Evolutionary conservation across 2,888 invertebrate genomes (phyloP), one percentile per base, ranked within the genome.

Genomic region (Lomographa bimaculata): DNA sequence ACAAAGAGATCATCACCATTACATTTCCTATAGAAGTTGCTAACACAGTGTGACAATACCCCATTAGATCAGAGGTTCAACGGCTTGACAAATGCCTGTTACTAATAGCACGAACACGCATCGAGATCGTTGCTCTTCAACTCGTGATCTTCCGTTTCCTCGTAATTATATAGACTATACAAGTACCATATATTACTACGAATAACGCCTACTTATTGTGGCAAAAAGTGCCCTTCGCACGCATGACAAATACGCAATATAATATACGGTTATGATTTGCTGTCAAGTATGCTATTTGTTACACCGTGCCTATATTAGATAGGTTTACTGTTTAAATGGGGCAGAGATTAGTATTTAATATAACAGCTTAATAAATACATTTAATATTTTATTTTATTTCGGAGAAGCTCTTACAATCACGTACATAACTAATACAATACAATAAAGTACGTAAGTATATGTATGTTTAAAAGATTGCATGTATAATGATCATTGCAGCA

Each of bases 141-240:
- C 52, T 47, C 46, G 45, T 60, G 56, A 64, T 46, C 41, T 78
- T 76, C 76, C 76, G 71, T 64, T 77, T 75, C 76, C 78, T 72
- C 28, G 48, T 49, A 27, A n/a, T n/a, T n/a, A n/a, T n/a, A n/a
- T n/a, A n/a, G 2, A 14, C 14, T 14, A 5, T 21, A 21, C n/a
- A 6, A 21, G 7, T 11, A 19, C 4, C 3, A 7, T 4, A 7
- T 9, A 10, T 23, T 7, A 20, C 23, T 23, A 23, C 8, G 8
- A 2, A 28, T 29, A 19, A 41, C 51, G 38, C 40, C 46, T 46
- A 48, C 48, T 20, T 28, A 54, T 40, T 51, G 35, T 46, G 35
- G 58, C 67, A 73, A 71, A 74, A 73, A 75, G 57, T 59, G 65
- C 59, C 62, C 64, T 68, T 60, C 45, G 50, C 47, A 51, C 53